Evolutionary conservation across 2,888 invertebrate genomes (phyloP).

Genomic region (Caenorhabditis panamensis): DNA sequence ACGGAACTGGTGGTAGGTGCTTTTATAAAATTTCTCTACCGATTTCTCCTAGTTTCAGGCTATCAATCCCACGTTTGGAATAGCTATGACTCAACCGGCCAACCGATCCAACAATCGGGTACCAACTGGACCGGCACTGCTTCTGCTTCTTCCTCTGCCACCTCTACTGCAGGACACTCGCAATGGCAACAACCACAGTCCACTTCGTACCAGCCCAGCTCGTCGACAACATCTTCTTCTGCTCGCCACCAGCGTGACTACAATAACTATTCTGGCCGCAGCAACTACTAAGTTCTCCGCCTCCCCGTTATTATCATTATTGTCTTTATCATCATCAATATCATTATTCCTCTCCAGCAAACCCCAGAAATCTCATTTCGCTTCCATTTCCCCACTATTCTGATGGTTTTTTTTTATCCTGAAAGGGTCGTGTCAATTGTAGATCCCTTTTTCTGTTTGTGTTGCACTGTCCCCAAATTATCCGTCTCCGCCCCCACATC

Average conservation of each 20-base stretch:
- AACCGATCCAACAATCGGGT: conserved; percentile 7
- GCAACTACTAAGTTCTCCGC: conserved; percentile 13
- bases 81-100: conserved; percentile 28
- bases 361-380: too few relatives aligned
- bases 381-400: too few relatives aligned
- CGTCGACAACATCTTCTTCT: background rate
- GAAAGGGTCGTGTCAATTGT: too few relatives aligned
- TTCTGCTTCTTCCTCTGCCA: conserved; percentile 19
- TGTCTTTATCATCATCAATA: background rate
- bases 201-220: background rate
- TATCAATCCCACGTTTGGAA: conserved; percentile 31
- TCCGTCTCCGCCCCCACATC: background rate
- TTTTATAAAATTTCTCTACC: background rate
- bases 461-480: background rate
- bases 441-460: too few relatives aligned
- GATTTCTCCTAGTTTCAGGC: background rate
- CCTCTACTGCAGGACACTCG: background rate
- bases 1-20: background rate
- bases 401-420: too few relatives aligned
- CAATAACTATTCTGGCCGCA: conserved; percentile 7
- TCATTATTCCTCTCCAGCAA: background rate
- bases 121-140: conserved; percentile 30
- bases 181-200: background rate
- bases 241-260: conserved; percentile 18
- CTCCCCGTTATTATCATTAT: background rate